Evolutionary conservation across 2,113 vertebrate species (phyloP).

Genomic region (Antidorcas marsupialis): DNA sequence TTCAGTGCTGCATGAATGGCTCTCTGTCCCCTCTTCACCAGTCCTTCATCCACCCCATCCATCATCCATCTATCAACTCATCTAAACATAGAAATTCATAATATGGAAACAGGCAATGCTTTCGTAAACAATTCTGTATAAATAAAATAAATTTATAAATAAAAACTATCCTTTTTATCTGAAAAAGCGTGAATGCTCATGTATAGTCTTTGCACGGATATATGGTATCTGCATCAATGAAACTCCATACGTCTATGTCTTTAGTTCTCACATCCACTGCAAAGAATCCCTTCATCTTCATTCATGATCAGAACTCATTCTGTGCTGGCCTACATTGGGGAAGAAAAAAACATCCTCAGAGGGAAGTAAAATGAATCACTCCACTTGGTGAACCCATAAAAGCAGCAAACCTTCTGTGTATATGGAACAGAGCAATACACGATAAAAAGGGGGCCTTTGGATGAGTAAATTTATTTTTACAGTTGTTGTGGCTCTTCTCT

Average conservation of each 20-base stretch:
- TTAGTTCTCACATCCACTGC: fast-evolving
- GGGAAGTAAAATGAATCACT: not conserved
- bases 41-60: not conserved
- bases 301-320: not conserved
- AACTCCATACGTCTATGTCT: not conserved
- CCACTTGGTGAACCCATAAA: not conserved
- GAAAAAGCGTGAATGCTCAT: not conserved
- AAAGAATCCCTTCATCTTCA: not conserved
- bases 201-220: fast-evolving
- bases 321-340: not conserved
- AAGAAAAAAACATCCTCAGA: fast-evolving
- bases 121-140: not conserved
- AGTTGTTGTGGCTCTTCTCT: not conserved
- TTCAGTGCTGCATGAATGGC: not conserved
- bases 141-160: too few species aligned
- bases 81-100: not conserved
- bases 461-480: not conserved
- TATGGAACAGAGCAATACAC: fast-evolving
- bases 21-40: not conserved
- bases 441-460: not conserved
- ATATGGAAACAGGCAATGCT: not conserved
- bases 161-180: too few species aligned
- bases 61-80: not conserved
- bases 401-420: not conserved
- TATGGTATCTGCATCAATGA: fast-evolving